These are phyloP conservation scores for Myoxocephalus aenaeus DNA, from an alignment of 2,797 vertebrate genomes.

Conservation along the genomic window DNA sequence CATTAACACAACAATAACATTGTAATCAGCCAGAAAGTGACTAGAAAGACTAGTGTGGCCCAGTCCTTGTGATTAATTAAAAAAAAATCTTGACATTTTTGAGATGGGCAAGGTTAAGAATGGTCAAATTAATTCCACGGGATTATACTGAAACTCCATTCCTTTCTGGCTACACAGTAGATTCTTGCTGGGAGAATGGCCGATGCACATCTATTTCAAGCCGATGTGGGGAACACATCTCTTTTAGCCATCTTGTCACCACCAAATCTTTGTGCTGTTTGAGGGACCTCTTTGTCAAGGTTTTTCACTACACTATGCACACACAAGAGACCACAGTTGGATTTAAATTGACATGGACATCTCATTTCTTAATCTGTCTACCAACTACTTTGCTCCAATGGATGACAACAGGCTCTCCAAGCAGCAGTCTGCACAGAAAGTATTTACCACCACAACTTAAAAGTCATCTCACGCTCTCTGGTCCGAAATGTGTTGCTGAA, in stretches of 20 bases:
- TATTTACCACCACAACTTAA: not conserved
- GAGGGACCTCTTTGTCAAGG: conserved; percentile 13
- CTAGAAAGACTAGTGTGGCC: not conserved
- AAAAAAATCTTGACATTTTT: conserved; percentile 6
- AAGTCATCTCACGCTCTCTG: conserved; percentile 33
- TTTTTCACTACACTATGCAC: conserved; percentile 8
- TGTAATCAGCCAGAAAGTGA: not conserved
- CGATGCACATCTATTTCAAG: conserved; percentile 23
- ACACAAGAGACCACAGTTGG: conserved; percentile 31
- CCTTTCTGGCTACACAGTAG: conserved; percentile 9
- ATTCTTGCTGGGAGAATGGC: not conserved
- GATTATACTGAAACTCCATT: not conserved
- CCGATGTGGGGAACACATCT: not conserved
- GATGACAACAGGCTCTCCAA: conserved; percentile 31
- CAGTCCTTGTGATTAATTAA: not conserved
- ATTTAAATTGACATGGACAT: conserved; percentile 57
- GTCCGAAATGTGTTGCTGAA: conserved; percentile 33
- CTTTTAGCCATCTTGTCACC: conserved; percentile 23
- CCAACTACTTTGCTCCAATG: conserved; percentile 38
- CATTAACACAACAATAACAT: conserved; percentile 17
- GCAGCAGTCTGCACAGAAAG: conserved; percentile 38
- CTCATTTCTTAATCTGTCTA: conserved; percentile 58
- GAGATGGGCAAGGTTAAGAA: not conserved
- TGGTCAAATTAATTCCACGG: not conserved
- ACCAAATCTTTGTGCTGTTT: conserved; percentile 3